Percentiles rank a stretch among this genome's conserved stretches.
Conservation (phyloP, 2,797 vertebrate genomes). For the Mallotus villosus region DNA sequence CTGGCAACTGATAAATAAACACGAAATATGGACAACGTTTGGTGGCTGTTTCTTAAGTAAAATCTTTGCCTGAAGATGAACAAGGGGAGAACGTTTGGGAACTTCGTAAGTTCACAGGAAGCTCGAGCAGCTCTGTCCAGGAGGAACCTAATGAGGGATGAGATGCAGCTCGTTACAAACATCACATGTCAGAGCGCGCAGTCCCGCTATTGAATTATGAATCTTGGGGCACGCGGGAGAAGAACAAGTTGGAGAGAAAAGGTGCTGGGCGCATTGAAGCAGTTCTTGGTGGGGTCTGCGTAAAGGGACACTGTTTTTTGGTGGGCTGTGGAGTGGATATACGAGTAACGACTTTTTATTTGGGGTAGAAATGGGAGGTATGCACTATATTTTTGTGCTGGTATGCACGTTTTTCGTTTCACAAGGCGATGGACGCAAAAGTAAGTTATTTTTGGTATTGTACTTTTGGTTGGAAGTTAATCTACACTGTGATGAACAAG, state of each 20-base stretch:
- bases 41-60: no score
- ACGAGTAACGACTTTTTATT: background rate
- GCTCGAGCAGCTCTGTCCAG: conserved; percentile 11
- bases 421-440: conserved; percentile 68
- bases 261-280: conserved; percentile 7
- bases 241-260: conserved; percentile 25
- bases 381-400: conserved; percentile 37
- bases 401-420: conserved; percentile 55
- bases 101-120: conserved; percentile 1
- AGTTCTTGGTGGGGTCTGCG: conserved; percentile 3
- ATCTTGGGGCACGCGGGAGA: conserved; percentile 30
- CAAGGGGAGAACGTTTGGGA: background rate
- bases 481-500: background rate
- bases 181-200: conserved; percentile 86
- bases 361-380: conserved; percentile 64
- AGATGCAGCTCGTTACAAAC: conserved; percentile 82
- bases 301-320: background rate
- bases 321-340: background rate
- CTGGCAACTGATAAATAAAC: background rate
- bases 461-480: background rate
- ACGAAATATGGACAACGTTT: no score
- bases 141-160: conserved; percentile 72
- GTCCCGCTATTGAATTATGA: conserved; percentile 59
- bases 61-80: background rate
- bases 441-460: conserved; percentile 75